Evolutionary conservation across 2,888 invertebrate genomes (phyloP), one percentile per base, ranked within the genome.

Genomic region (Plagodis pulveraria): DNA sequence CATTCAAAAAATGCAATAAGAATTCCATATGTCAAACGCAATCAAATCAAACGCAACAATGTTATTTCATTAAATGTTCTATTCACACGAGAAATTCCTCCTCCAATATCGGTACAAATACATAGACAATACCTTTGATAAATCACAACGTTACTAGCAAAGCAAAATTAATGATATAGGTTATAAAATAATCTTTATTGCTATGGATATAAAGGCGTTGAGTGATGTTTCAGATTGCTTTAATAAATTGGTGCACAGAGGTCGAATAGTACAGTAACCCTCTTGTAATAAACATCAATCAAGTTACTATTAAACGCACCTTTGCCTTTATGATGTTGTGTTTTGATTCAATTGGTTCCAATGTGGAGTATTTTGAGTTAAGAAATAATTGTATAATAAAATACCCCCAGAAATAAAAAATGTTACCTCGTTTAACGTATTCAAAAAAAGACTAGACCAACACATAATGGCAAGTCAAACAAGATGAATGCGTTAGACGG

Each of bases 211-310:
- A 72, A 62, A 52, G 56, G 22, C 7, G 11, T 34, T 32, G 22
- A 6, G 2, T 34, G 9, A 6, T 12, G 10, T 40, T 12, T n/a
- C 32, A 4, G 9, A 6, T 40, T 0, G 22, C 22, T 22, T 12
- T 10, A 40, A 54, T 47, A 53, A 6, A 32, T 49, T 51, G 55
- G 56, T 50, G 63, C 12, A 56, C 65, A 36, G 54, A 68, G 71
- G 71, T 72, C 67, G 69, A 73, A 72, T 71, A 67, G 70, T 73
- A 60, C 63, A 72, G 67, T 63, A 66, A 69, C 74, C 80, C 73
- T 71, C 66, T 70, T 62, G 74, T 77, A 85, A 84, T 86, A 84
- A 79, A 85, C 86, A 87, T 87, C 83, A 87, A 87, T 87, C 86
- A 87, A 76, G 67, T 50, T 65, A 75, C 79, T 81, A 84, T 86